Evolutionary conservation across 2,113 vertebrate genomes (phyloP).

Genomic region (Hucho hucho): DNA sequence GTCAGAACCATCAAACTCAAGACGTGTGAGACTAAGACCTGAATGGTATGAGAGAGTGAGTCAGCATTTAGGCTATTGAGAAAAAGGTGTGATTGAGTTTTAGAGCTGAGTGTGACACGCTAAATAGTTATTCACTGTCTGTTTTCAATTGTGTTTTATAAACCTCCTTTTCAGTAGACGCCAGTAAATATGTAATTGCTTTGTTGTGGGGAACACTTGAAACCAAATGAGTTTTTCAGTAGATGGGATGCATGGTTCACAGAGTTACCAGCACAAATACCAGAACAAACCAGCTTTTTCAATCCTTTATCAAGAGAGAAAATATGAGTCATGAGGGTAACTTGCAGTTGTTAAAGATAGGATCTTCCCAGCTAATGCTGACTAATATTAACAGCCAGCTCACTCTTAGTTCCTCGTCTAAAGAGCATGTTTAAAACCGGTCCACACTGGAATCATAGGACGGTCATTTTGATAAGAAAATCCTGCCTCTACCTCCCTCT

Average conservation of each 20-base stretch:
- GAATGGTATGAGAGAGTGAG: conserved; percentile 8
- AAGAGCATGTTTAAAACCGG: conserved; percentile 52
- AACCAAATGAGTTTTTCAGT: conserved; percentile 10
- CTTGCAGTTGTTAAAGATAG: conserved; percentile 18
- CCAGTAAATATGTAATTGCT: conserved; percentile 13
- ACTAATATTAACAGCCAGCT: conserved; percentile 52
- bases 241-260: not conserved
- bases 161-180: not conserved
- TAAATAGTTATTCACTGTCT: conserved; percentile 12
- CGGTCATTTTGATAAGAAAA: conserved; percentile 45
- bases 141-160: conserved; percentile 4
- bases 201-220: not conserved
- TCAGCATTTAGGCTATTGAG: not conserved
- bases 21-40: not conserved
- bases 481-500: not conserved
- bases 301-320: conserved; percentile 12
- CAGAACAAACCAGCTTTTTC: not conserved
- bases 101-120: conserved; percentile 26
- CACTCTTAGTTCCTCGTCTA: conserved; percentile 55
- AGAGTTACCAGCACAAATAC: not conserved
- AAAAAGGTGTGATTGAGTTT: conserved; percentile 17
- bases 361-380: conserved; percentile 27
- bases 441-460: conserved; percentile 56
- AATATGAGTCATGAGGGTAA: not conserved
- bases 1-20: conserved; percentile 17